These are phyloP conservation scores for Pyrrhia umbra DNA, from an alignment of 2,888 invertebrate species.

Conservation along the genomic window DNA sequence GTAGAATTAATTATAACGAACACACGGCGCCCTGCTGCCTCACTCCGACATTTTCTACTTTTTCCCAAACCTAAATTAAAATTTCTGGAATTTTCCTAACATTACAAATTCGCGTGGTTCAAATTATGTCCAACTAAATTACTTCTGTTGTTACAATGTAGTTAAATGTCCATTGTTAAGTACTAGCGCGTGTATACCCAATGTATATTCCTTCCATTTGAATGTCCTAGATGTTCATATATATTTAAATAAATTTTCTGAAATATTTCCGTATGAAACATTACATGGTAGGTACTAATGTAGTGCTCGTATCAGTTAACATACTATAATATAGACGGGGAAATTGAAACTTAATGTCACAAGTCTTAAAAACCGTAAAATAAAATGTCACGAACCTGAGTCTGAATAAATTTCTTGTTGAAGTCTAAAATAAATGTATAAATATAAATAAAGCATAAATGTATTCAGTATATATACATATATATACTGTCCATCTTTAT, in stretches of 20 bases:
- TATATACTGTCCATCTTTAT: too few relatives aligned
- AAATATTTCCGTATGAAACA: background rate
- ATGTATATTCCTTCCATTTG: constrained; percentile 11
- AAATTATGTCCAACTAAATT: constrained; percentile 29
- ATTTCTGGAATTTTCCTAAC: constrained; percentile 11
- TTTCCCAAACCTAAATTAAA: constrained; percentile 6
- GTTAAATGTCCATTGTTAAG: background rate
- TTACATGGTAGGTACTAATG: background rate
- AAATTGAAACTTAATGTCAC: background rate
- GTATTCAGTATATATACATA: too few relatives aligned
- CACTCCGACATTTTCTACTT: constrained; percentile 1
- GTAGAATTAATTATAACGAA: constrained; percentile 5
- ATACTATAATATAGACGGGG: background rate
- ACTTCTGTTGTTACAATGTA: constrained; percentile 6
- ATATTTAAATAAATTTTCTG: constrained; percentile 6
- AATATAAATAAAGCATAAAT: too few relatives aligned
- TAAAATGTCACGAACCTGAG: too few relatives aligned
- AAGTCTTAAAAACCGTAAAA: too few relatives aligned
- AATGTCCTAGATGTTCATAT: background rate
- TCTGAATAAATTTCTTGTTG: too few relatives aligned
- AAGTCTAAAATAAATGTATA: too few relatives aligned
- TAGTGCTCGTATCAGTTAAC: background rate
- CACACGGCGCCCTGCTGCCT: background rate
- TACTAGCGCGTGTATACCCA: background rate
- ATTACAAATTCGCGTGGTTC: constrained; percentile 4